Conservation (phyloP, 92 coral and sea anemone species). For the Isaurus tuberculatus region DNA sequence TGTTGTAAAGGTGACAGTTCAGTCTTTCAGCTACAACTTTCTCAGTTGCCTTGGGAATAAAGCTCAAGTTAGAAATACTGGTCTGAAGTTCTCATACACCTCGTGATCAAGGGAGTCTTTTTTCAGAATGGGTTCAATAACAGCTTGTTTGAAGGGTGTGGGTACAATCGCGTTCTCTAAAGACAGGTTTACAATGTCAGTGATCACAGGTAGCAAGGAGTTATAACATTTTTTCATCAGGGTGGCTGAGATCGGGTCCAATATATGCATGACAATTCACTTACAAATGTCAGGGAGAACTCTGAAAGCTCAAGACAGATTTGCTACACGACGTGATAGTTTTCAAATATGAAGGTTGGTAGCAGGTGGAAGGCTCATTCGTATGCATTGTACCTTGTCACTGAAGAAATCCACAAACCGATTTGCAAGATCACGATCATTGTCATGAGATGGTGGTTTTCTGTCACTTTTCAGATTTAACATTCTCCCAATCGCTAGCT, state of each 20-base stretch:
- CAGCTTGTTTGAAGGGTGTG: not conserved
- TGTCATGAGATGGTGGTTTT: constrained; percentile 15
- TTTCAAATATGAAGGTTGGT: not conserved
- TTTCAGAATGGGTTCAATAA: not conserved
- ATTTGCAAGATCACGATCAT: not conserved
- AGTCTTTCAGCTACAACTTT: too few relatives aligned
- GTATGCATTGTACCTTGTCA: constrained; percentile 8
- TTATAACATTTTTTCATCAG: not conserved
- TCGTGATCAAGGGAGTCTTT: constrained; percentile 14
- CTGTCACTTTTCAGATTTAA: constrained; percentile 22
- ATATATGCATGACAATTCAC: not conserved
- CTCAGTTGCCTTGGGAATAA: too few relatives aligned
- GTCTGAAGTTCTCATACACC: not conserved
- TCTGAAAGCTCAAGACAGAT: not conserved
- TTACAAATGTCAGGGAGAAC: not conserved
- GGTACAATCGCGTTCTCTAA: not conserved
- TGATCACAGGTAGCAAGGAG: constrained; percentile 6
- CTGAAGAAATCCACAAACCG: constrained; percentile 18
- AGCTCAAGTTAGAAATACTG: too few relatives aligned
- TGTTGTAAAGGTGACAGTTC: not conserved
- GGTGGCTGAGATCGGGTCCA: constrained; percentile 5
- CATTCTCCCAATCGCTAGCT: not conserved
- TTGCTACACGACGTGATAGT: not conserved
- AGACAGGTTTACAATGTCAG: not conserved
- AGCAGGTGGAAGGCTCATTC: not conserved